Evolutionary conservation across 2,113 vertebrate genomes (phyloP).

Genomic region (Mobula birostris): DNA sequence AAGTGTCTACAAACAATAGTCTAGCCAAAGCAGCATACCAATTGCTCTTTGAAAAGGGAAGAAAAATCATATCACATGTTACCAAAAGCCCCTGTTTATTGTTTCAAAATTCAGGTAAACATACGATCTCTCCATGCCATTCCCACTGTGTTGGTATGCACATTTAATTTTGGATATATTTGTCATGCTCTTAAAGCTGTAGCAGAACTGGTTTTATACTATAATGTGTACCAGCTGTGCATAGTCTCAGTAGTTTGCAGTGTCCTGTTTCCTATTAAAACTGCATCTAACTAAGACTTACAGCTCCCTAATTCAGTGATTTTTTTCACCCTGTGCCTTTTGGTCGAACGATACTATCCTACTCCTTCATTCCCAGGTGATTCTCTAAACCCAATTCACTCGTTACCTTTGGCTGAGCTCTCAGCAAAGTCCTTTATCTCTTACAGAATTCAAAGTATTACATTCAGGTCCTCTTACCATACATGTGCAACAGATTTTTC

Average conservation of each 20-base stretch:
- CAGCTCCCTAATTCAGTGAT: background rate
- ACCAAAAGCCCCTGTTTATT: slow-evolving; percentile 1
- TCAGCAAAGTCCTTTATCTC: background rate
- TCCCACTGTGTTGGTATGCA: background rate
- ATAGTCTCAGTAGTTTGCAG: background rate
- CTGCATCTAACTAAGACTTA: background rate
- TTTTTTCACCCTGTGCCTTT: background rate
- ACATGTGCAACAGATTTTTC: no score
- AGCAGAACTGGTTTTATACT: background rate
- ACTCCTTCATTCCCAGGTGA: background rate
- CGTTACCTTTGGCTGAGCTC: background rate
- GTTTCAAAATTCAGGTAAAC: slow-evolving; percentile 9
- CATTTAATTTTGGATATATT: background rate
- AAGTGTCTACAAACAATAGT: slow-evolving; percentile 25
- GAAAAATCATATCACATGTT: background rate
- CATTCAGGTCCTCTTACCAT: background rate
- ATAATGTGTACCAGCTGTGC: background rate
- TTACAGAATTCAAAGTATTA: background rate
- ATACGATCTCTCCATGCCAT: background rate
- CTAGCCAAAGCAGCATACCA: slow-evolving; percentile 26
- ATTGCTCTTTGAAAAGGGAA: background rate
- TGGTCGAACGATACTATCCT: background rate
- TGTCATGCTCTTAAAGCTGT: background rate
- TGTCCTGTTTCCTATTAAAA: background rate
- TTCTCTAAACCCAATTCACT: background rate